Evolutionary conservation across 2,888 invertebrate species (phyloP), one percentile per base, ranked within the genome.

Genomic region (Tetramorium bicarinatum): DNA sequence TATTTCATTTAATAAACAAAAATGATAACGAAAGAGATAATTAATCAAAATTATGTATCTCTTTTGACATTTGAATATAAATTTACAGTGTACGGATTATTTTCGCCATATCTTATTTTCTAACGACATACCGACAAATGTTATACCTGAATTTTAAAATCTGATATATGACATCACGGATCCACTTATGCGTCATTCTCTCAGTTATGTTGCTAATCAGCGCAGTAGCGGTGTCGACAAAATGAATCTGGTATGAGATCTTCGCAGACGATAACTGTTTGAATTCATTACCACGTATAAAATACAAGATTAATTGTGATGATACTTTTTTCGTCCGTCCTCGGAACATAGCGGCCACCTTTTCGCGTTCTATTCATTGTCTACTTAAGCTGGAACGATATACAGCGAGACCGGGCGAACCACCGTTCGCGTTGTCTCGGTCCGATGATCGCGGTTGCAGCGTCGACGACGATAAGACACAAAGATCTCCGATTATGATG

Each of bases 251-350:
- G 79, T 25, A 72, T 59, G 71, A 84, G 83, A 85, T 87, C 84
- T 88, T 87, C 52, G 74, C 71, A 71, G 38, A 69, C 79, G 92
- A 93, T 93, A 88, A 44, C 64, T 76, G 88, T 89, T 89, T 87
- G 72, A 76, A 88, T 91, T 92, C 90, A 91, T 92, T 92, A 91
- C 87, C 69, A 86, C 72, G 88, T 87, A 90, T 90, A 92, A 92
- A 91, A 92, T 92, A 89, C 90, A 84, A 92, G 92, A 93, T 93
- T 92, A 92, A 93, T 92, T 92, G 86, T 87, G 72, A 80, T 83
- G 93, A 92, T 92, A 91, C 88, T 90, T 91, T 87, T 85, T 84
- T 83, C 61, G 62, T 72, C 59, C 82, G 18, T 76, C 61, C 25
- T 72, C 74, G 59, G 71, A 77, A 84, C 81, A 81, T 82, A 74